Base-by-base conservation (phyloP, 2,797 vertebrate species). In the Benthosema pterotum region DNA sequence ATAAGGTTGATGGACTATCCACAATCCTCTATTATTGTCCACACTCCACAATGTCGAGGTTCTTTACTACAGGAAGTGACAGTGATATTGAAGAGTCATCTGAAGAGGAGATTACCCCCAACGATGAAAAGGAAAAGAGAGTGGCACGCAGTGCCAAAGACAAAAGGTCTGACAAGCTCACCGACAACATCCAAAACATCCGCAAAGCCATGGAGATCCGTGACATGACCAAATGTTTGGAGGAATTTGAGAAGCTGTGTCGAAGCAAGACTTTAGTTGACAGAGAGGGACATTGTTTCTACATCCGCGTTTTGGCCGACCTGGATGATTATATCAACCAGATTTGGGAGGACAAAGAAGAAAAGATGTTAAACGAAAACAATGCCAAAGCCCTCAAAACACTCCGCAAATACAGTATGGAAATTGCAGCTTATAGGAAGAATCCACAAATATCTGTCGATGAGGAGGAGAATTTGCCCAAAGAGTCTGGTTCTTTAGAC, bases 191-290 rank as follows among this genome's bases (percentile, higher is more conserved):
- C 73, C 95, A 95, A 73, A 97, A 95, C 0, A 97, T 97, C 71
- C 94, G 95, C 18, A 97, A 97, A 72, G 96, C 96, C 53, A 97
- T 97, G 95, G 97, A 97, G 91, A 97, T 97, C 70, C 91, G 94
- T 0, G 96, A 97, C 87, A 95, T 97, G 86, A 89, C 95, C 57
- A 95, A 96, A 77, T 97, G 95, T n/a, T n/a, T n/a, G n/a, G n/a
- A n/a, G n/a, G n/a, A n/a, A n/a, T n/a, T n/a, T n/a, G n/a, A n/a
- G n/a, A n/a, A n/a, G n/a, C n/a, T n/a, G n/a, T n/a, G n/a, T n/a
- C n/a, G n/a, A n/a, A n/a, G n/a, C n/a, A n/a, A n/a, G n/a, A n/a
- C n/a, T n/a, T n/a, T n/a, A n/a, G n/a, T n/a, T n/a, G n/a, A n/a
- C n/a, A n/a, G n/a, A n/a, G n/a, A n/a, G n/a, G n/a, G n/a, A n/a